Evolutionary conservation across 2,888 invertebrate species (phyloP).

Genomic region (Drosophila mettleri): DNA sequence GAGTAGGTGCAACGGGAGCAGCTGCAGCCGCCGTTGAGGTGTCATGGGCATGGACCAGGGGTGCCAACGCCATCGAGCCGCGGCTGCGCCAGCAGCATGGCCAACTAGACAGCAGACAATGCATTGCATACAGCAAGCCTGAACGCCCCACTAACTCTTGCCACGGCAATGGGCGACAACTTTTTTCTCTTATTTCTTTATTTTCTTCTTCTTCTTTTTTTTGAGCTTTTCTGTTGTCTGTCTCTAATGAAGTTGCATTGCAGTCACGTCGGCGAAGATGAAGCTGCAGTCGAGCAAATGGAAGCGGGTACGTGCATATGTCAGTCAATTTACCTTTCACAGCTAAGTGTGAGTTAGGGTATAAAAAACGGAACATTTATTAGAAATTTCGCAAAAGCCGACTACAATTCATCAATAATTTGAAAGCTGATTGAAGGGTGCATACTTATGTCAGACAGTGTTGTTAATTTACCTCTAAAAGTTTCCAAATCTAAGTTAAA

Average conservation of each 20-base stretch:
- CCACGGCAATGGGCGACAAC: slow-evolving; percentile 47
- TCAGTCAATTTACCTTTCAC: slow-evolving; percentile 8
- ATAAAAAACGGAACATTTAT: background rate
- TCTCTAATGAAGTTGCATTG: slow-evolving; percentile 73
- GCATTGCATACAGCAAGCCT: slow-evolving; percentile 27
- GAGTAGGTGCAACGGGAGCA: slow-evolving; percentile 14
- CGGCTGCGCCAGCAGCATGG: slow-evolving; percentile 23
- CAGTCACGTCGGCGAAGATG: slow-evolving; percentile 19
- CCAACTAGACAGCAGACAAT: slow-evolving; percentile 46
- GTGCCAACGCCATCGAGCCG: slow-evolving; percentile 12
- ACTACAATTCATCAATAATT: background rate
- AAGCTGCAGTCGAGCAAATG: slow-evolving; percentile 32
- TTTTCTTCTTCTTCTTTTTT: no score
- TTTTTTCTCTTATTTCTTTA: slow-evolving; percentile 12
- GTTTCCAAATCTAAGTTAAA: background rate
- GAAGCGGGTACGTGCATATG: slow-evolving; percentile 28
- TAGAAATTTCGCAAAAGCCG: background rate
- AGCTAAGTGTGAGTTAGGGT: background rate
- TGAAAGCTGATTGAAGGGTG: background rate
- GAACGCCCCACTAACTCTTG: slow-evolving; percentile 66
- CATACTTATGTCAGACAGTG: background rate
- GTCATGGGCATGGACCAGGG: slow-evolving; percentile 60
- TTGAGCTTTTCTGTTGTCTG: slow-evolving; percentile 19
- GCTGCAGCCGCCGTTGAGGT: slow-evolving; percentile 47
- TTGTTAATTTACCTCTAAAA: background rate